Conservation (phyloP, 2,113 vertebrate species). For the Mormyrus lacerda region DNA sequence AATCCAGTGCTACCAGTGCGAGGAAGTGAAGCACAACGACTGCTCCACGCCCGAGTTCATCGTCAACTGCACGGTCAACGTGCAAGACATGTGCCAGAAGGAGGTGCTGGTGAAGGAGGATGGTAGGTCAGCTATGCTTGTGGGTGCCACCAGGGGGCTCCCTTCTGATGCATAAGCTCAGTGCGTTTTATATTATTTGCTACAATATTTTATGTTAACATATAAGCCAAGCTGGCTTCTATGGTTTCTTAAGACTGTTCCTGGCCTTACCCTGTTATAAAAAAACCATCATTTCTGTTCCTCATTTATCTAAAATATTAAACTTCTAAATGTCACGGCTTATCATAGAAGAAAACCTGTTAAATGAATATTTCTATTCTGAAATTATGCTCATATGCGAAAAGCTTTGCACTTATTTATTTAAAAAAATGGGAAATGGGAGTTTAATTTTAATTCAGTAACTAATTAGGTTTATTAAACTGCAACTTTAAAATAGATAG, state of each 20-base stretch:
- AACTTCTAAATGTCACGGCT: not conserved
- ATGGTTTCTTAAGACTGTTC: not conserved
- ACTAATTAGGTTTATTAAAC: not conserved
- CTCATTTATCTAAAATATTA: not conserved
- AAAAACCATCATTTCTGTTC: not conserved
- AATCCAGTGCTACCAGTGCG: constrained; percentile 98
- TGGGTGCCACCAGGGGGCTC: not conserved
- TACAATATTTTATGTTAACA: not conserved
- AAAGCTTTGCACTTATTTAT: not conserved
- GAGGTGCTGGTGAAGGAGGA: constrained; percentile 91
- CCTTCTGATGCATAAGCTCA: not conserved
- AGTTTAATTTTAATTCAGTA: not conserved
- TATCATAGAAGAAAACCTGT: not conserved
- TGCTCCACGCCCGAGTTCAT: constrained; percentile 92
- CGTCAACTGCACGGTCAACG: constrained; percentile 96
- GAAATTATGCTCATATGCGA: not conserved
- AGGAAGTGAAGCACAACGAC: constrained; percentile 89
- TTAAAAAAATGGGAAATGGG: not conserved
- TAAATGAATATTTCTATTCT: not conserved
- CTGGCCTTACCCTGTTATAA: not conserved
- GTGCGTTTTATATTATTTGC: not conserved
- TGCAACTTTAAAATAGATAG: not conserved
- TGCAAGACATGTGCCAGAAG: constrained; percentile 97
- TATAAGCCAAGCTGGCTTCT: not conserved
- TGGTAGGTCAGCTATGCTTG: constrained; percentile 59